Evolutionary conservation across 2,797 vertebrate species (phyloP).

Genomic region (Sebastes hopkinsi): DNA sequence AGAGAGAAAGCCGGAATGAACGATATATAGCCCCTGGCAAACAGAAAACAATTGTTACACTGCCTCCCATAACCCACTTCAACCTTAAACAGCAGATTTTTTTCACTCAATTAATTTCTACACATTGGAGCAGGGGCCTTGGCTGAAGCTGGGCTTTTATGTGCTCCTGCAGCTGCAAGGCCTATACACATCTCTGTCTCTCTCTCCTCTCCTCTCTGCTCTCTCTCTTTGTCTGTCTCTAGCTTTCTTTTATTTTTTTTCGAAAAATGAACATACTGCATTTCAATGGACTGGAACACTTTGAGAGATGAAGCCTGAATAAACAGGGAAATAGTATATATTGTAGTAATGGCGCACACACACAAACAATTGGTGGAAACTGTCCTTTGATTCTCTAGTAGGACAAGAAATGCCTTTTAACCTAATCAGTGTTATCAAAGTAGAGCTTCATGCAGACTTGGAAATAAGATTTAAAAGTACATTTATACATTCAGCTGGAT

Average conservation of each 20-base stretch:
- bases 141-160: conserved; percentile 81
- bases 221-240: conserved; percentile 22
- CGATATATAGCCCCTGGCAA: conserved; percentile 82
- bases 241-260: background rate
- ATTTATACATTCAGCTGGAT: background rate
- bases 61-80: conserved; percentile 85
- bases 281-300: conserved; percentile 49
- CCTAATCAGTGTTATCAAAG: conserved; percentile 5
- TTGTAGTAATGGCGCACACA: conserved; percentile 24
- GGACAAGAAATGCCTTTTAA: conserved; percentile 19
- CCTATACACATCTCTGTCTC: conserved; percentile 63
- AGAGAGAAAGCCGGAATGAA: conserved; percentile 81
- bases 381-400: background rate
- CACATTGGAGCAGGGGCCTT: conserved; percentile 81
- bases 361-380: conserved; percentile 19
- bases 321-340: conserved; percentile 37
- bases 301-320: conserved; percentile 48
- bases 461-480: background rate
- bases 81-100: conserved; percentile 86
- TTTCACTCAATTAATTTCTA: conserved; percentile 90
- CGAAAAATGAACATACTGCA: conserved; percentile 49
- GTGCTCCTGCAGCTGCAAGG: conserved; percentile 73
- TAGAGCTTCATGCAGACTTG: background rate
- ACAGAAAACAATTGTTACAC: conserved; percentile 87
- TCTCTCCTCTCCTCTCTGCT: conserved; percentile 17